Evolutionary conservation across 2,797 vertebrate species (phyloP).

Genomic region (Myiothlypis coronata): DNA sequence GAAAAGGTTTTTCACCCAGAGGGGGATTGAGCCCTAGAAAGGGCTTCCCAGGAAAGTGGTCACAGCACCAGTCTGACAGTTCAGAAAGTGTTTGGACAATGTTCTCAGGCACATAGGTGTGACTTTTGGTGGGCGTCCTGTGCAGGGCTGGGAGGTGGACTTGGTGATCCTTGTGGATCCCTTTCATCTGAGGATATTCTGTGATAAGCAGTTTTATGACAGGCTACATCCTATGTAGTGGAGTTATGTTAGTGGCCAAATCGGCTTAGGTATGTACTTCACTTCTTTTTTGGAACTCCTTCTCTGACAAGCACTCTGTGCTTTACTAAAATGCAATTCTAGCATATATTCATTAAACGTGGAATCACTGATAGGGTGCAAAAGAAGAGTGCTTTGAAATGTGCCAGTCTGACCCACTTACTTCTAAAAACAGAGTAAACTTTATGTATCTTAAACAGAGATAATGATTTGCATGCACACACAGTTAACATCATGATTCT

Average conservation of each 20-base stretch:
- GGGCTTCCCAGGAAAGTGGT: neutral
- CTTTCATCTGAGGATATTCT: neutral
- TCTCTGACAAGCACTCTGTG: neutral
- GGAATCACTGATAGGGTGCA: neutral
- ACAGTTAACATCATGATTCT: neutral
- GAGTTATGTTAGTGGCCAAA: neutral
- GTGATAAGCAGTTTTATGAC: neutral
- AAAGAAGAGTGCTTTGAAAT: neutral
- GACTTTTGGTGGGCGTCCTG: neutral
- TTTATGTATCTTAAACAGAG: neutral
- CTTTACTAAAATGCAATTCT: neutral
- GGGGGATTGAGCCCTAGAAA: neutral
- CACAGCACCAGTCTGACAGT: neutral
- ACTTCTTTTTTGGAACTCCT: neutral
- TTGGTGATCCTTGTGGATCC: neutral
- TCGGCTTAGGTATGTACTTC: neutral
- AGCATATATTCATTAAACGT: neutral
- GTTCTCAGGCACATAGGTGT: rapidly evolving
- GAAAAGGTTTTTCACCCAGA: neutral
- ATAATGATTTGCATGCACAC: neutral
- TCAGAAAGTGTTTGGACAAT: neutral
- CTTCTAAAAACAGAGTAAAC: neutral
- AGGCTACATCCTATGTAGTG: neutral
- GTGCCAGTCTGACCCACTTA: neutral
- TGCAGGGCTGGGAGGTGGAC: neutral